Evolutionary conservation across 1,140 invertebrate genomes (phyloP).

Genomic region (Venturia canescens): DNA sequence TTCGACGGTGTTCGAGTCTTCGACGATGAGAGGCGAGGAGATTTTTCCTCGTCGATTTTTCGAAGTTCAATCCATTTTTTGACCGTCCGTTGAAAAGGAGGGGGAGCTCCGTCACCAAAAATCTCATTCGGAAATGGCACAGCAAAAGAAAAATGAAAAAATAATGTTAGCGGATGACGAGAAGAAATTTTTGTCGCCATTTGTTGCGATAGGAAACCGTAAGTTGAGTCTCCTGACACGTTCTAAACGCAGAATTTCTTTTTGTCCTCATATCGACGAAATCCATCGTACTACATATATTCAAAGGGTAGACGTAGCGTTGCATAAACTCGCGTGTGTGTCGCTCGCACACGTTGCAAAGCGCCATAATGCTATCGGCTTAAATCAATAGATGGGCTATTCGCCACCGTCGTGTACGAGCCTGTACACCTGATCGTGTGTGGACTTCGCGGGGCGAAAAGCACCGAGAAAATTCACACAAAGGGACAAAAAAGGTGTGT

Average conservation of each 20-base stretch:
- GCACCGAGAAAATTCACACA: not conserved
- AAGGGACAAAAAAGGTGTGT: not conserved
- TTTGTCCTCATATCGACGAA: not conserved
- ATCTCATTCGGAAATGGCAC: too few relatives aligned
- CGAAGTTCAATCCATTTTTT: too few relatives aligned
- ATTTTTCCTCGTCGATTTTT: too few relatives aligned
- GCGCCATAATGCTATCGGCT: not conserved
- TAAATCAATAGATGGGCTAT: constrained; percentile 4
- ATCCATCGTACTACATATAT: not conserved
- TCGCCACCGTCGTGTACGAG: not conserved
- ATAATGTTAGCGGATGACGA: too few relatives aligned
- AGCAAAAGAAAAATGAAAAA: too few relatives aligned
- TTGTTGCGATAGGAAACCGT: too few relatives aligned
- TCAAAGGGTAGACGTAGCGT: not conserved
- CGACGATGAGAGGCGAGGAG: too few relatives aligned
- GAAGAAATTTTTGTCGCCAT: too few relatives aligned
- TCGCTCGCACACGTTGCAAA: not conserved
- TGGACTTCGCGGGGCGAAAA: not conserved
- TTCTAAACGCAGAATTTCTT: not conserved
- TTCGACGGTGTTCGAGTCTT: too few relatives aligned
- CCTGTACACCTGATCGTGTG: not conserved
- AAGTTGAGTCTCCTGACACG: too few relatives aligned
- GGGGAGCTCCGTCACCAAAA: too few relatives aligned
- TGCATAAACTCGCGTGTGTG: not conserved
- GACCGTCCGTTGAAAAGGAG: too few relatives aligned